A percentile compares a stretch with the other conserved stretches of the same genome.
Conservation (phyloP, 1,140 invertebrate genomes). For the Ostrea edulis region DNA sequence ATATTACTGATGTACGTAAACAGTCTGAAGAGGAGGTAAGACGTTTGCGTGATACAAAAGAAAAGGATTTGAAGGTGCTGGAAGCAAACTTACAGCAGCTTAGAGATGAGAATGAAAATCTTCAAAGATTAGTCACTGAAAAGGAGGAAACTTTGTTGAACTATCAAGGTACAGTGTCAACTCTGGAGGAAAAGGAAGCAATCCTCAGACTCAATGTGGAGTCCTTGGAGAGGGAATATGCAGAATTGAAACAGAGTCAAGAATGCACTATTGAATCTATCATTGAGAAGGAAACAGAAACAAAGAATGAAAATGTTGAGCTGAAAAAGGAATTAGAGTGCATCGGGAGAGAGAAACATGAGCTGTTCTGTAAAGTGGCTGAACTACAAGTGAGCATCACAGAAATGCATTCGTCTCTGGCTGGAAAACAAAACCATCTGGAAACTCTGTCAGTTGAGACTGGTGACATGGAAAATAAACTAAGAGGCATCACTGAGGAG, state of each 20-base stretch:
- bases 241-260: conserved; percentile 11
- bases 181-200: conserved; percentile 18
- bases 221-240: conserved; percentile 33
- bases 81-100: conserved; percentile 44
- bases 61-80: not conserved
- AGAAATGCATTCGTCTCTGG: not conserved
- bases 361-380: conserved; percentile 36
- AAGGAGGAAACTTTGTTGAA: not conserved
- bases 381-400: conserved; percentile 8
- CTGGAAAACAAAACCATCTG: conserved; percentile 11
- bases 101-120: conserved; percentile 28
- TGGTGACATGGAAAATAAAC: conserved; percentile 6
- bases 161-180: not conserved
- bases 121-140: not conserved
- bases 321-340: conserved; percentile 24
- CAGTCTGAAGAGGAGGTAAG: conserved; percentile 33
- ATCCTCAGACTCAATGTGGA: not conserved
- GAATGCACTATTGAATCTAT: not conserved
- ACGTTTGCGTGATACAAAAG: conserved; percentile 23
- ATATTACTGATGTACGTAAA: conserved; percentile 9
- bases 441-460: not conserved
- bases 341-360: not conserved
- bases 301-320: not conserved
- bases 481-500: not conserved
- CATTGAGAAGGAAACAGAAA: conserved; percentile 5